Conservation (phyloP, 2,888 invertebrate genomes). For the Parnassius orleans region DNA sequence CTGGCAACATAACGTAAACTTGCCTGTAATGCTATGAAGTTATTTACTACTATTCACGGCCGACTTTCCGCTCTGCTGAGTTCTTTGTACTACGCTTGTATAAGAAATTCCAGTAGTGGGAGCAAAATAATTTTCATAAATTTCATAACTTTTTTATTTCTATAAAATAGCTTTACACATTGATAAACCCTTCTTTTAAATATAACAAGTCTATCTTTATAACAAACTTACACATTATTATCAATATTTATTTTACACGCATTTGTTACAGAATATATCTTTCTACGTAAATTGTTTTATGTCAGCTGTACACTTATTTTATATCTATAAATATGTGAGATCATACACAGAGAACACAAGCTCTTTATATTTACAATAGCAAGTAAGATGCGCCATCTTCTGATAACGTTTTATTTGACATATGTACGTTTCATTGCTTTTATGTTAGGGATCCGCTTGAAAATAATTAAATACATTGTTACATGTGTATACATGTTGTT, state of each 20-base stretch:
- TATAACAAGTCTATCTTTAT: not conserved
- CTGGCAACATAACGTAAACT: not conserved
- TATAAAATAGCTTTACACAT: not conserved
- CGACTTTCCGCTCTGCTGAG: constrained; percentile 2
- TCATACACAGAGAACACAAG: constrained; percentile 16
- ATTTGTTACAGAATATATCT: not conserved
- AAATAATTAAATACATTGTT: not conserved
- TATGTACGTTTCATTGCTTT: not conserved
- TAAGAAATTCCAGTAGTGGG: not conserved
- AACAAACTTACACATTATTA: not conserved
- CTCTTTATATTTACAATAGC: constrained; percentile 20
- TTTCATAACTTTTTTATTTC: not conserved
- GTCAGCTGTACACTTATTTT: not conserved
- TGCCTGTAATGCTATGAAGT: not conserved
- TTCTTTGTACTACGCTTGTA: constrained; percentile 16
- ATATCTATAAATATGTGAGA: constrained; percentile 12
- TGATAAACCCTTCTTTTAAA: not conserved
- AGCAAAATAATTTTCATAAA: not conserved
- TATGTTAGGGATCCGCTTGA: not conserved
- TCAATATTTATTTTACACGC: not conserved
- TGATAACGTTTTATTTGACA: constrained; percentile 9
- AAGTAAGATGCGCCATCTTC: constrained; percentile 8
- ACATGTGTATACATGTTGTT: no score
- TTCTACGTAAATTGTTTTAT: not conserved
- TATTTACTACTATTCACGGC: constrained; percentile 9